Evolutionary conservation across 92 coral and sea anemone genomes (phyloP).

Genomic region (Paramuricea clavata): DNA sequence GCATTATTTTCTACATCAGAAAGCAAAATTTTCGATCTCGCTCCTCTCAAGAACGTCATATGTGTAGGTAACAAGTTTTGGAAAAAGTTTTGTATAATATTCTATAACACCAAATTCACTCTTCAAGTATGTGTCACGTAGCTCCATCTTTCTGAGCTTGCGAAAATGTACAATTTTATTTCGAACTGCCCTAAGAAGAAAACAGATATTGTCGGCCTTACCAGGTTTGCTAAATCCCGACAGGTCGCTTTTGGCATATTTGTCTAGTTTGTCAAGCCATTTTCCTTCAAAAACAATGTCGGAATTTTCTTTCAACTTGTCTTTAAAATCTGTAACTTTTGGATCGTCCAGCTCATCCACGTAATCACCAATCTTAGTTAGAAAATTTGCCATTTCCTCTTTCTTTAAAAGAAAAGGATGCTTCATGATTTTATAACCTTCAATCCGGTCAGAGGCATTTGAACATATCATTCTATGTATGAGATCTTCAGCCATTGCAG

Average conservation of each 20-base stretch:
- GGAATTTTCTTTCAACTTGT: slow-evolving; percentile 37
- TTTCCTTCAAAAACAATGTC: slow-evolving; percentile 38
- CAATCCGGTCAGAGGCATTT: background rate
- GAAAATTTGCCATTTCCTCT: background rate
- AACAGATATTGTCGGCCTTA: slow-evolving; percentile 27
- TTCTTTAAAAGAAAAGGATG: slow-evolving; percentile 27
- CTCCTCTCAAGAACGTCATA: slow-evolving; percentile 15
- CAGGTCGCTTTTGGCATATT: slow-evolving; percentile 18
- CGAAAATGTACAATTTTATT: slow-evolving; percentile 51
- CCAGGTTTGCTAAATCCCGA: slow-evolving; percentile 19
- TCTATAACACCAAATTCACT: slow-evolving; percentile 35
- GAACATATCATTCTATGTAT: slow-evolving; percentile 18
- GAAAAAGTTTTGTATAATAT: slow-evolving; percentile 39
- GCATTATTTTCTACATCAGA: too few relatives aligned
- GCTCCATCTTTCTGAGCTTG: background rate
- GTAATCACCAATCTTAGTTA: background rate
- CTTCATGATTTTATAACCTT: background rate
- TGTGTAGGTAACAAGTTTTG: slow-evolving; percentile 29
- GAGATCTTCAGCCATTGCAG: slow-evolving; percentile 29
- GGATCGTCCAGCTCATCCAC: background rate
- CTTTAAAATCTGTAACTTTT: slow-evolving; percentile 1
- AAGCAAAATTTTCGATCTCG: too few relatives aligned
- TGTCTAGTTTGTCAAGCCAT: slow-evolving; percentile 50
- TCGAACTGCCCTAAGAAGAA: slow-evolving; percentile 46
- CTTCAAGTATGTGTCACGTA: slow-evolving; percentile 22